These are phyloP conservation scores for Clistopyga incitator DNA, from an alignment of 2,888 invertebrate species.

Conservation along the genomic window DNA sequence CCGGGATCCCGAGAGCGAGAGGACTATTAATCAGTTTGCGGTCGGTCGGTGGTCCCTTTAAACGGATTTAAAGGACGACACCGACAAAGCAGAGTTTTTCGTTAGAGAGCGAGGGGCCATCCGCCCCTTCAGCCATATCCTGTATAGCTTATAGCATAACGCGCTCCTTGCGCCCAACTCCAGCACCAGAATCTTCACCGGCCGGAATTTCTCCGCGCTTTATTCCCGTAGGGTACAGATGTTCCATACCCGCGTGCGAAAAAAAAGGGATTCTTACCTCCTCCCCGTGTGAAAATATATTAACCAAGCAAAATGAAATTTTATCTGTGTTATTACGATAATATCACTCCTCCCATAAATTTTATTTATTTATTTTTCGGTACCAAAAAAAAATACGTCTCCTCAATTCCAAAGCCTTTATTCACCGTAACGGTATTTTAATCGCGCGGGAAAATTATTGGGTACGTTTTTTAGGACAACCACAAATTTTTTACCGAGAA, in stretches of 20 bases:
- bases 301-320: not conserved
- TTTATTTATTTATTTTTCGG: not conserved
- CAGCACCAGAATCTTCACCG: slow-evolving; percentile 31
- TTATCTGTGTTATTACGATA: slow-evolving; percentile 19
- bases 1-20: slow-evolving; percentile 62
- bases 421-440: too few species aligned
- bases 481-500: too few species aligned
- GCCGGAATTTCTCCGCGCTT: slow-evolving; percentile 6
- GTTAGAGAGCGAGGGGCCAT: slow-evolving; percentile 33
- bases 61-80: slow-evolving; percentile 79
- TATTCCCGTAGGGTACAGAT: slow-evolving; percentile 1
- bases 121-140: slow-evolving; percentile 43
- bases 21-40: slow-evolving; percentile 80
- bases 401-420: too few species aligned
- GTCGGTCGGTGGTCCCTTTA: slow-evolving; percentile 81
- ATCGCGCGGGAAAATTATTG: too few species aligned
- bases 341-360: not conserved
- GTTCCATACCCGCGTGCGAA: slow-evolving; percentile 56
- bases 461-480: too few species aligned
- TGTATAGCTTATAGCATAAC: slow-evolving; percentile 18
- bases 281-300: slow-evolving; percentile 3
- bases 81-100: slow-evolving; percentile 78
- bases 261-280: slow-evolving; percentile 38
- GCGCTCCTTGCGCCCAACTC: slow-evolving; percentile 42
- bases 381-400: too few species aligned